Percentiles rank a stretch among this genome's conserved stretches.
Evolutionary conservation across 2,888 invertebrate species (phyloP).

Genomic region (Griposia aprilina): DNA sequence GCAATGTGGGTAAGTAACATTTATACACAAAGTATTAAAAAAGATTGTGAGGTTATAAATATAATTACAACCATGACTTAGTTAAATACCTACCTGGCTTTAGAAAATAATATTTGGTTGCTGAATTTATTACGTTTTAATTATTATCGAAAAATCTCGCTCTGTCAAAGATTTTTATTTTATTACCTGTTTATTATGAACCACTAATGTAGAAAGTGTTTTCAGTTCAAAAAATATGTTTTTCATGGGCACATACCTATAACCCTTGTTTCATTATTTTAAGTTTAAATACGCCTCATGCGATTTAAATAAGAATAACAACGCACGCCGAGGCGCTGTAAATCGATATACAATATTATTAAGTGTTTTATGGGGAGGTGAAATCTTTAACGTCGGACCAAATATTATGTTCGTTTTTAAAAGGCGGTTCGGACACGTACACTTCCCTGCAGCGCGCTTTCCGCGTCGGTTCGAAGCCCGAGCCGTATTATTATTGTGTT

Average conservation of each 20-base stretch:
- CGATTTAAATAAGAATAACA: constrained; percentile 53
- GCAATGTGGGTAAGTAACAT: constrained; percentile 69
- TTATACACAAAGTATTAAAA: constrained; percentile 62
- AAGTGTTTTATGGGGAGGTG: constrained; percentile 82
- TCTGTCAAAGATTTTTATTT: constrained; percentile 1
- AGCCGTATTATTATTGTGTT: constrained; percentile 84
- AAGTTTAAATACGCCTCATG: constrained; percentile 39
- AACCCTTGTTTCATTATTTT: constrained; percentile 44
- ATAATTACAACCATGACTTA: constrained; percentile 66
- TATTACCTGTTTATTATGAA: not conserved
- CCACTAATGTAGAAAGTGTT: constrained; percentile 1
- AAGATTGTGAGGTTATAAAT: constrained; percentile 66
- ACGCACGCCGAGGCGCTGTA: constrained; percentile 44
- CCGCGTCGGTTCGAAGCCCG: constrained; percentile 77
- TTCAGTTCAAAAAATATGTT: constrained; percentile 1
- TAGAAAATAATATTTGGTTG: constrained; percentile 50
- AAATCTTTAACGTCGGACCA: constrained; percentile 76
- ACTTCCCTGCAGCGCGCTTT: constrained; percentile 74
- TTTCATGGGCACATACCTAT: not conserved
- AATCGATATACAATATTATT: constrained; percentile 77
- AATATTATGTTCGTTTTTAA: constrained; percentile 77
- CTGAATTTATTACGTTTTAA: constrained; percentile 9
- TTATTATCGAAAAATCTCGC: not conserved
- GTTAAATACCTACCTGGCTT: constrained; percentile 35
- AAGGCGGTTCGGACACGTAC: constrained; percentile 77